Evolutionary conservation across 1,140 invertebrate genomes (phyloP).

Genomic region (Danaus plexippus): DNA sequence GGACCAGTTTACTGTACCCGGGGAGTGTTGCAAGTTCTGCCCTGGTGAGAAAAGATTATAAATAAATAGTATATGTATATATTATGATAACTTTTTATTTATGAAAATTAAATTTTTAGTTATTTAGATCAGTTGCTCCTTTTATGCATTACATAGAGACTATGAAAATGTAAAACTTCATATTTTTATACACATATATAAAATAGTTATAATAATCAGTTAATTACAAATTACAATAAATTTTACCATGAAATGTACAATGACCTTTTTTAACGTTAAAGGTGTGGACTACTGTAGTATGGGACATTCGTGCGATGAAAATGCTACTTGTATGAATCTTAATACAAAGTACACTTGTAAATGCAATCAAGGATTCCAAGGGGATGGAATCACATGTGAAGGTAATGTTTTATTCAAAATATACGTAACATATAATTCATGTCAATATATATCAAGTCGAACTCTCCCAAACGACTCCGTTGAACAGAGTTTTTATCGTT

Average conservation of each 20-base stretch:
- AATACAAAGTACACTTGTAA: conserved; percentile 88
- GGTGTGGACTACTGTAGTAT: conserved; percentile 91
- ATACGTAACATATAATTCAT: too few species aligned
- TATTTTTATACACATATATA: too few species aligned
- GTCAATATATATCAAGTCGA: too few species aligned
- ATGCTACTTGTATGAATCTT: conserved; percentile 88
- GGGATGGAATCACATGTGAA: conserved; percentile 84
- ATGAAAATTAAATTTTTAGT: too few species aligned
- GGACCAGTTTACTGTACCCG: conserved; percentile 84
- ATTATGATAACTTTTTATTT: too few species aligned
- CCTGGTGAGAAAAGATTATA: conserved; percentile 75
- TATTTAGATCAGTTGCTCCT: too few species aligned
- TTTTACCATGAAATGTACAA: neutral
- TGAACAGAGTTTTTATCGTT: too few species aligned
- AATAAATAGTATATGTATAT: too few species aligned
- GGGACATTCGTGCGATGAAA: conserved; percentile 86
- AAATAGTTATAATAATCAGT: too few species aligned
- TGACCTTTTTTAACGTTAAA: conserved; percentile 43
- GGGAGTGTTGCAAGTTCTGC: conserved; percentile 93
- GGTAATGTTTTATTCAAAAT: conserved; percentile 65
- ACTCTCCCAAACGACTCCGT: too few species aligned
- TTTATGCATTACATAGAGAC: too few species aligned
- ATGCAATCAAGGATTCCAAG: conserved; percentile 86
- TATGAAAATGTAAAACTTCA: too few species aligned
- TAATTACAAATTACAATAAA: neutral